Base-by-base conservation (phyloP, 1,140 invertebrate genomes). In the Dysdera silvatica region DNA sequence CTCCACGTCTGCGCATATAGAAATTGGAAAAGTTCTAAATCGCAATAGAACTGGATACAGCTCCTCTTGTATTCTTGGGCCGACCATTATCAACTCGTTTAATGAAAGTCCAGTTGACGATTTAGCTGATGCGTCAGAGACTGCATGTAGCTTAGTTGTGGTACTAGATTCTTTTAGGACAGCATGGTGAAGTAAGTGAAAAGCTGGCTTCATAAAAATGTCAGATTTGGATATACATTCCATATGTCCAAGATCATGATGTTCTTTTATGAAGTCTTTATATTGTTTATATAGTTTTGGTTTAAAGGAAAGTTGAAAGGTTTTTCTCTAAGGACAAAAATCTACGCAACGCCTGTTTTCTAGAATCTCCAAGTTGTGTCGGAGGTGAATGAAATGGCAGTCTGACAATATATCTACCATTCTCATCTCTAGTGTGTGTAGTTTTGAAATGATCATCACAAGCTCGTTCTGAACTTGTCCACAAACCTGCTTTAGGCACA, bases 1-100 rank as follows among this genome's bases (percentile, higher is more conserved):
- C 37, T 71, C 64, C 2, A 77, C 72, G 62, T 77, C 75, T 10
- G 70, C 70, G 10, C 66, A 71, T 24, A 75, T 58, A 1, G 71
- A 73, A 45, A 68, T 66, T 8, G 18, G 24, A 31, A 61, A 61
- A 7, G 37, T 20, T 64, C 71, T 23, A 52, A 73, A 73, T 10
- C 69, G 35, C 14, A 72, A 14, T 1, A 73, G 6, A 28, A 70
- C 61, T 37, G 28, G 12, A 23, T 70, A 68, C 18, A 72, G 35
- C 29, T 53, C 68, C 65, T 18, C 55, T 55, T 68, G 69, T 56
- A 59, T 52, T 56, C 10, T 41, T 31, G 54, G 54, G 23, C 54
- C 54, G 10, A 31, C 41, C 20, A 56, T 12, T 2, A 56, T 10
- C 5, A 41, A 12, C 26, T 56, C 54, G n/a, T 56, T 56, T 1